Evolutionary conservation across 2,888 invertebrate genomes (phyloP), one percentile per base, ranked within the genome.

Genomic region (Mystacides longicornis): DNA sequence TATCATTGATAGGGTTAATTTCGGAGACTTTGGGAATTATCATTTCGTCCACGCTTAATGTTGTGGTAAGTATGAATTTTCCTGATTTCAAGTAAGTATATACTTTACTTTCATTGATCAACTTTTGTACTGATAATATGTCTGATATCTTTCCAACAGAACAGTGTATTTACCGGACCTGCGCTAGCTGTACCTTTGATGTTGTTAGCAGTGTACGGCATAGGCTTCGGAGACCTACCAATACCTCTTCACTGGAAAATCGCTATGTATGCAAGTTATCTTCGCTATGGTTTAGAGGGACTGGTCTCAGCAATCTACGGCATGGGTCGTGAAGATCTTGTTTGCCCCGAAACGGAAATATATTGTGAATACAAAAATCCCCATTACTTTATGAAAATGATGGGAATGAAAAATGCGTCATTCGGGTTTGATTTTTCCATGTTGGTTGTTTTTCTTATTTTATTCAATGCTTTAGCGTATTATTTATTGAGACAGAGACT

Each of bases 101-200:
- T 11, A 43, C 4, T n/a, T 43, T 43, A 18, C 7, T 11, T 43
- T 18, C 4, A 14, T 16, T 43, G 11, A 11, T 43, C 11, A 11
- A 5, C 4, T 11, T 11, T 11, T 43, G 4, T 43, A 43, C 4
- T n/a, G 16, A 43, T 43, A 43, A 11, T 14, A 43, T 11, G 9
- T 45, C 11, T n/a, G n/a, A n/a, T 53, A 18, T 37, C 48, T 55
- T 52, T 47, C 62, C 74, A 74, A 9, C 72, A 91, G 91, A 91
- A 91, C 66, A 85, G 87, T 23, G 89, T 93, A 71, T 96, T 95
- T 69, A 75, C 93, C 64, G 96, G 94, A 0, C 94, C 96, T 16
- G 88, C 90, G 1, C 67, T 88, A 56, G 81, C 87, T 52, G 94
- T 94, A 3, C 95, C 95, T 0, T 74, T 96, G 11, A 89, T 96